Evolutionary conservation across 2,888 invertebrate genomes (phyloP).

Genomic region (Dicranocentrus wangi): DNA sequence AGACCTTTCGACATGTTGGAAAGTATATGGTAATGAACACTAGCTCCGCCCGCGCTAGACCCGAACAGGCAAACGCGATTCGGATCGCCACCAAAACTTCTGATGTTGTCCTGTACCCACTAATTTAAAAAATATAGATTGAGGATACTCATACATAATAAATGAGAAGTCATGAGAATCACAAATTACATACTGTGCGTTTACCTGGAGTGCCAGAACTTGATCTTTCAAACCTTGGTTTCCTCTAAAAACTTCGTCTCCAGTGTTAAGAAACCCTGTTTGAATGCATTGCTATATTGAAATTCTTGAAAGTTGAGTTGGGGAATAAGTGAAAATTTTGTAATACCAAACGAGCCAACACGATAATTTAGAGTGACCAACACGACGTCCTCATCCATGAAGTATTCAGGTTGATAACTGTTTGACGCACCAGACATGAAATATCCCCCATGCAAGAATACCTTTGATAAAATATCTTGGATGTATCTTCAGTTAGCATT

Average conservation of each 20-base stretch:
- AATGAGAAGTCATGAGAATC: neutral
- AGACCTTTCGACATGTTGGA: slow-evolving; percentile 53
- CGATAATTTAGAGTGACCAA: slow-evolving; percentile 61
- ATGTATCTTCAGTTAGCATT: too few species aligned
- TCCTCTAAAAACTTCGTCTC: slow-evolving; percentile 35
- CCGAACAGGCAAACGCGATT: slow-evolving; percentile 47
- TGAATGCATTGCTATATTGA: too few species aligned
- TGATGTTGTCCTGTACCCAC: slow-evolving; percentile 49
- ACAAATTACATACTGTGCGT: too few species aligned
- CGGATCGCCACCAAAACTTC: slow-evolving; percentile 55
- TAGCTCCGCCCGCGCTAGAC: slow-evolving; percentile 52
- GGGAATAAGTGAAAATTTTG: neutral
- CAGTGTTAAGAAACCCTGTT: slow-evolving; percentile 41
- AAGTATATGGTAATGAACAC: slow-evolving; percentile 63
- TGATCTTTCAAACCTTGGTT: slow-evolving; percentile 57
- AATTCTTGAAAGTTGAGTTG: too few species aligned
- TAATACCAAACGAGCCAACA: slow-evolving; percentile 37
- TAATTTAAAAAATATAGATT: slow-evolving; percentile 6
- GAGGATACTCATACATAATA: too few species aligned
- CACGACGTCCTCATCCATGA: slow-evolving; percentile 67
- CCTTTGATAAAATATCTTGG: too few species aligned
- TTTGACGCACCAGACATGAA: slow-evolving; percentile 64
- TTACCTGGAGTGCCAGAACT: slow-evolving; percentile 21
- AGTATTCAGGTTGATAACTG: slow-evolving; percentile 53
- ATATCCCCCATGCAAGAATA: slow-evolving; percentile 66